Conservation (phyloP, 2,888 invertebrate genomes). For the Eueremaeus valkanovi region DNA sequence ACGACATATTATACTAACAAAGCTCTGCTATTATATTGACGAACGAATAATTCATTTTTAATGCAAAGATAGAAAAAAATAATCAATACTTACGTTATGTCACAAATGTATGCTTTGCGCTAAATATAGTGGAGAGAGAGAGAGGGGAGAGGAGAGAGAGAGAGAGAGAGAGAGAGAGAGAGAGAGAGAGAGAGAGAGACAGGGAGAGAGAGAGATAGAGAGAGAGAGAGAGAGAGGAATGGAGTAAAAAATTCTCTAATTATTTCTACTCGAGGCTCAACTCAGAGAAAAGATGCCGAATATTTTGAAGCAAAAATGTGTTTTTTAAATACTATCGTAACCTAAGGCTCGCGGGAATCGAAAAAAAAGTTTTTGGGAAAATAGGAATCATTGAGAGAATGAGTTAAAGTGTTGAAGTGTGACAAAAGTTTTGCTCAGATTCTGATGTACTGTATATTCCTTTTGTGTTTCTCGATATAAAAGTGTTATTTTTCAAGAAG, state of each 20-base stretch:
- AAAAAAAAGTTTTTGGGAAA: not conserved
- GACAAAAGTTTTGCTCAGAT: constrained; percentile 16
- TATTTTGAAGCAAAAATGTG: constrained; percentile 33
- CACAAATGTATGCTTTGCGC: constrained; percentile 18
- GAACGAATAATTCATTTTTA: constrained; percentile 33
- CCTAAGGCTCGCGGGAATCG: constrained; percentile 20
- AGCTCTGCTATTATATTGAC: not conserved
- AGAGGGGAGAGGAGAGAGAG: not conserved
- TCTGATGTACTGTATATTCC: not conserved
- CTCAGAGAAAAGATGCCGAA: not conserved
- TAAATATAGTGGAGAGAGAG: constrained; percentile 8
- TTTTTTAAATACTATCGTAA: constrained; percentile 35
- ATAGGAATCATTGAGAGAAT: not conserved
- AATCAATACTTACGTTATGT: constrained; percentile 28
- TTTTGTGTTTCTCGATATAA: not conserved
- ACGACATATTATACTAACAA: too few relatives aligned
- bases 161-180: not conserved
- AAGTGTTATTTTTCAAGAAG: not conserved
- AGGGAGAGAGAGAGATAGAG: not conserved
- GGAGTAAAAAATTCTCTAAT: constrained; percentile 20
- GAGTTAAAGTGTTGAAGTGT: constrained; percentile 32
- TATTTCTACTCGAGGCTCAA: constrained; percentile 7
- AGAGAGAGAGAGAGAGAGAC: not conserved
- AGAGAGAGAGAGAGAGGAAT: constrained; percentile 1
- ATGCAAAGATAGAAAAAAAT: constrained; percentile 24